These are phyloP conservation scores for Nicator chloris DNA, from an alignment of 2,113 vertebrate genomes.

Conservation along the genomic window DNA sequence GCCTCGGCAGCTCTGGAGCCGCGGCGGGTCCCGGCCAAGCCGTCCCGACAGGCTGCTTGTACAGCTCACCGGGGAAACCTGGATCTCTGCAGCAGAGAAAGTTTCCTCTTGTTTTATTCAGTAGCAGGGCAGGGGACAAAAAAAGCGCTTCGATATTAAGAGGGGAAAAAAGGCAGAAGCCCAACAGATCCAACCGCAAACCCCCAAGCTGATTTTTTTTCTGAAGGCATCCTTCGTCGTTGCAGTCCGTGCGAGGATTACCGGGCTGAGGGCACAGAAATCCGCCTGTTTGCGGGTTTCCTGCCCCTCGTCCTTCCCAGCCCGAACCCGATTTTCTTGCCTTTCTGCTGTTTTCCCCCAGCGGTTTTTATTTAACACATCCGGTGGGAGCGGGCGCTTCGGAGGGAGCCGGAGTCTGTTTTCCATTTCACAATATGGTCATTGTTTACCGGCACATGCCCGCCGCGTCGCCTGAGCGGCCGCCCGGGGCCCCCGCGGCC, in stretches of 20 bases:
- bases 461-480: neutral
- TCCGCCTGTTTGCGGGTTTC: neutral
- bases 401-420: slow-evolving; percentile 25
- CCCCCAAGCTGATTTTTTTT: neutral
- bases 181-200: neutral
- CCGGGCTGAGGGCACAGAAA: neutral
- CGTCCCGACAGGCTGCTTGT: neutral
- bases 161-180: neutral
- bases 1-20: neutral
- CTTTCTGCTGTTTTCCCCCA: neutral
- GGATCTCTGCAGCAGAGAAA: neutral
- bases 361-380: slow-evolving; percentile 48
- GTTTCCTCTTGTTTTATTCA: neutral
- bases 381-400: neutral
- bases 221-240: neutral
- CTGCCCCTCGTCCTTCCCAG: neutral
- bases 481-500: neutral
- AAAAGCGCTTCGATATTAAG: neutral
- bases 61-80: neutral
- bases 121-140: neutral
- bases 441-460: slow-evolving; percentile 44
- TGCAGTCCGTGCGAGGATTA: neutral
- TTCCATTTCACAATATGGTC: slow-evolving; percentile 1
- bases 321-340: neutral
- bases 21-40: neutral